Evolutionary conservation across 1,140 invertebrate species (phyloP), one percentile per base, ranked within the genome.

Genomic region (Drosophila fuyamai): DNA sequence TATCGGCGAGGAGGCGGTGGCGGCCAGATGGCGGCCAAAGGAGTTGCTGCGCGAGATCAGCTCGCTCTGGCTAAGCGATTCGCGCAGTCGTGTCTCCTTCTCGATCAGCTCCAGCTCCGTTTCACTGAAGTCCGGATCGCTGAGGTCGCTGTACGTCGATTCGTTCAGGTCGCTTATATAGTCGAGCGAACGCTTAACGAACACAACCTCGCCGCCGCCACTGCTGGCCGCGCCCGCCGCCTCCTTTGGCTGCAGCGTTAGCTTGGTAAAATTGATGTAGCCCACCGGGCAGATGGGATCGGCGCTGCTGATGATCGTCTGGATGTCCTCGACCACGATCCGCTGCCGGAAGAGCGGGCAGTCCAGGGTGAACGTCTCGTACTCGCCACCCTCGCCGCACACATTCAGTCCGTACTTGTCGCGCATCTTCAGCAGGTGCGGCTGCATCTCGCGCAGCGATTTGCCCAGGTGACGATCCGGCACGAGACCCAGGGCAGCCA

Each of bases 301-400:
- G 86, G 97, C 95, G 47, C 97, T 97, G 92, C 98, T 97, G 61
- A 98, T 95, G 38, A 99, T 95, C 81, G 95, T 95, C 94, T 98
- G 96, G 75, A 95, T 96, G 80, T 98, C 96, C 93, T 98, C 97
- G 91, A 99, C 95, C 68, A 97, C 94, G 93, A 99, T 96, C 91
- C 95, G 95, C 93, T 97, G 98, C 83, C 95, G 96, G 93, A 99
- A 99, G 46, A 99, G 93, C 16, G 98, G 98, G 93, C 98, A 99
- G 94, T 99, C 98, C 61, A 99, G 93, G 12, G 98, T 99, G 92
- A 99, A 98, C 35, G 98, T 98, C 94, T 99, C 99, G 93, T 99
- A 99, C 93, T 99, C 99, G 50, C 99, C 99, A 43, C 99, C 99
- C 94, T 99, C 99, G 44, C 99, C 99, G 94, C 99, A 99, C 47